Evolutionary conservation across 2,888 invertebrate genomes (phyloP), one percentile per base, ranked within the genome.

Genomic region (Nasonia oneida): DNA sequence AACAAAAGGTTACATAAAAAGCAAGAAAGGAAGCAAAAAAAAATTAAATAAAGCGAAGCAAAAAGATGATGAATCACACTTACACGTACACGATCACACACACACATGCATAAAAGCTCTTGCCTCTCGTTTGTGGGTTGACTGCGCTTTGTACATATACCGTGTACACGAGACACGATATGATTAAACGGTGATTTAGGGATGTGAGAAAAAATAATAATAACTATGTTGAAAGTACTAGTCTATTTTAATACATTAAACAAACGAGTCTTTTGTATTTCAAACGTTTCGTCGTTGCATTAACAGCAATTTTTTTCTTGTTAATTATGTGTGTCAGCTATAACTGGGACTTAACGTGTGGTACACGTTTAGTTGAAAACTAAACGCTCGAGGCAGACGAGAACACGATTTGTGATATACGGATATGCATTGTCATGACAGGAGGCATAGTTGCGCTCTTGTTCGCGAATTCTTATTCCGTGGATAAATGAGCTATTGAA

Each of bases 101-200:
- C 64, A 29, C 18, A n/a, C 53, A 53, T n/a, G 37, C 37, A 15
- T 4, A 42, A 15, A 77, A 77, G 73, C 87, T 88, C 87, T 87
- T 89, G 92, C 91, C 93, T 93, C 91, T 93, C 92, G 93, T 93
- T 93, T 93, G 89, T 93, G 93, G 93, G 92, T 93, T 92, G 88
- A 91, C 91, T 91, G 88, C 91, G 91, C 91, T 91, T 92, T 93
- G 92, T 93, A 92, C 90, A 92, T 91, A 90, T 92, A 91, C 92
- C 91, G 90, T 91, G 91, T 91, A 91, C 57, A 50, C 39, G 23
- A 64, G 37, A 42, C 57, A 83, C 42, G 53, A 83, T 50, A 18
- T n/a, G 15, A 79, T 61, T 71, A 47, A 47, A 67, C 33, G 81
- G 80, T 77, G 79, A 73, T 61, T 67, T 82, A 76, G 80, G 61